Conservation (phyloP, 2,113 vertebrate species). For the Symphodus melops region DNA sequence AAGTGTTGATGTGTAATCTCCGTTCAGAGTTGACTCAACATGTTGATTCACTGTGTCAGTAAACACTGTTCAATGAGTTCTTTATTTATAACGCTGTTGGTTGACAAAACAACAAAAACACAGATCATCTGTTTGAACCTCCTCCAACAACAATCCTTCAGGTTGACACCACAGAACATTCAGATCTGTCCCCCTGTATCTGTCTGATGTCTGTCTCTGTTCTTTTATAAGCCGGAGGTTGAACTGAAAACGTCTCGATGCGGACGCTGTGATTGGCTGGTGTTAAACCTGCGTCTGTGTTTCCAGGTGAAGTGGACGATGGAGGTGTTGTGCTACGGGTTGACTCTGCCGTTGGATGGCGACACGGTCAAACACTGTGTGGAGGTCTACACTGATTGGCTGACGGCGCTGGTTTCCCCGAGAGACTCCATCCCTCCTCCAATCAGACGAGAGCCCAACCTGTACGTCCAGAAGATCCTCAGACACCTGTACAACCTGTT, state of each 20-base stretch:
- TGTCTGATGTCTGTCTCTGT: too few species aligned
- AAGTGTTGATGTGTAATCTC: slow-evolving; percentile 15
- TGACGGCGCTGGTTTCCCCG: slow-evolving; percentile 91
- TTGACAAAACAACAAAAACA: not conserved
- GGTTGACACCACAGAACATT: too few species aligned
- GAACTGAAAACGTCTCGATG: too few species aligned
- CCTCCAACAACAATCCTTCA: too few species aligned
- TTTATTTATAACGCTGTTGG: not conserved
- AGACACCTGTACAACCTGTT: slow-evolving; percentile 94
- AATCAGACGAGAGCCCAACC: slow-evolving; percentile 91
- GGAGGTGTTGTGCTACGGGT: slow-evolving; percentile 94
- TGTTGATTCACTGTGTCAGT: not conserved
- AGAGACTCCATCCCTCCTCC: slow-evolving; percentile 92
- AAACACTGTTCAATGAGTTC: not conserved
- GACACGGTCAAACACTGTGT: slow-evolving; percentile 94
- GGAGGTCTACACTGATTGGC: slow-evolving; percentile 95
- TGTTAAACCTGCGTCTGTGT: not conserved
- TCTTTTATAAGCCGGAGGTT: too few species aligned
- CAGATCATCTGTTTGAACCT: too few species aligned
- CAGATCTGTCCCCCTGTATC: too few species aligned
- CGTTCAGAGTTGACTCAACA: slow-evolving; percentile 9
- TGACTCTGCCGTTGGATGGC: slow-evolving; percentile 92
- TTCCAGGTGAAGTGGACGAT: slow-evolving; percentile 96
- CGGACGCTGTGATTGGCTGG: not conserved
- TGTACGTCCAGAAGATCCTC: slow-evolving; percentile 93